Percentiles rank a stretch among this genome's conserved stretches.
Conservation (phyloP, 2,113 vertebrate genomes). For the Recurvirostra avosetta region DNA sequence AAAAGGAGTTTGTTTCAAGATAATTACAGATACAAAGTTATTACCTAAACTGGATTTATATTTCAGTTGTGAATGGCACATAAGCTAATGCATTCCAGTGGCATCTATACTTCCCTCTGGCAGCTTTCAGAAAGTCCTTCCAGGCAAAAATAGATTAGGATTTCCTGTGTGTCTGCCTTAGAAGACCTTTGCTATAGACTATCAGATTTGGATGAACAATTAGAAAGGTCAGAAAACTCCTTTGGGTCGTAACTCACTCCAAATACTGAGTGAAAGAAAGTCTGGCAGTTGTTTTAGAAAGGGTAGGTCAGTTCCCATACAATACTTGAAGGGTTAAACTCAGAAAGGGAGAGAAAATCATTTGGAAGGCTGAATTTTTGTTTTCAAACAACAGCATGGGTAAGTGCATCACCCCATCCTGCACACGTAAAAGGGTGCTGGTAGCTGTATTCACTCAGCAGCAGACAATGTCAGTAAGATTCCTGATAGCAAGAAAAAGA, state of each 20-base stretch:
- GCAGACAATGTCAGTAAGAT: neutral
- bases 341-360: neutral
- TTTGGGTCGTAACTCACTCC: neutral
- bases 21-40: neutral
- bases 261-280: neutral
- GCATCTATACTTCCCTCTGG: neutral
- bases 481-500: neutral
- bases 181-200: neutral
- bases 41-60: neutral
- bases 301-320: fast-evolving
- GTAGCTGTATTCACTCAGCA: neutral
- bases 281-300: neutral
- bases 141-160: neutral
- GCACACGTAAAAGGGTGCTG: neutral
- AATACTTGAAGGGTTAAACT: neutral
- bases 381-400: neutral
- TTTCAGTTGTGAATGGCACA: neutral
- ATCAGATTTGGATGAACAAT: neutral
- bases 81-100: neutral
- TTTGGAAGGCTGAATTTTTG: neutral
- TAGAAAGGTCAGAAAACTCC: neutral
- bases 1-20: neutral
- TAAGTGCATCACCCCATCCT: neutral
- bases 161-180: neutral
- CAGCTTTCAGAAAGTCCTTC: neutral